A percentile compares a stretch with the other conserved stretches of the same genome.
Evolutionary conservation across 1,140 invertebrate genomes (phyloP).

Genomic region (Stegodyphus dumicola): DNA sequence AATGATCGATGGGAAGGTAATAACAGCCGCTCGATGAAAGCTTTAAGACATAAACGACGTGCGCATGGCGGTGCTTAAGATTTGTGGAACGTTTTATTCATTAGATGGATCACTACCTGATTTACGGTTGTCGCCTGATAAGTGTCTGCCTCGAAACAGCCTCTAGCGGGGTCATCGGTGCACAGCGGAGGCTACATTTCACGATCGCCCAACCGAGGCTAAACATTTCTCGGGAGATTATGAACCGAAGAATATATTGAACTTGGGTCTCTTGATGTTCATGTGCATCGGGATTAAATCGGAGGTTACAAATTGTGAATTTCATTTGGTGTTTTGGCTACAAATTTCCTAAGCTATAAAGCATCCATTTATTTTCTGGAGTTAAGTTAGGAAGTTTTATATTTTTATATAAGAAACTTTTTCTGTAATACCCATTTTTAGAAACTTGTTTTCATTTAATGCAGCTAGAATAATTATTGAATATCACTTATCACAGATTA

Average conservation of each 20-base stretch:
- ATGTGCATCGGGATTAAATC: neutral
- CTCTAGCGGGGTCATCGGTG: neutral
- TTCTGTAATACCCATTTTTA: no score
- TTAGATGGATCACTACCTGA: constrained; percentile 22
- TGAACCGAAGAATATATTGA: neutral
- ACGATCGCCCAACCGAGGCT: neutral
- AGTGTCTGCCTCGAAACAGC: neutral
- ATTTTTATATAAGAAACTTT: no score
- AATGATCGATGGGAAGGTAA: constrained; percentile 40
- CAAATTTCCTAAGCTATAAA: no score
- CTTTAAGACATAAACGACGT: constrained; percentile 41
- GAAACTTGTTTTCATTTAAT: no score
- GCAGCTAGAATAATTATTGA: no score
- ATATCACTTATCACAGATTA: no score
- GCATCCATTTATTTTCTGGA: no score
- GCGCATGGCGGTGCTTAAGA: constrained; percentile 12
- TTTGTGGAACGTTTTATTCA: constrained; percentile 36
- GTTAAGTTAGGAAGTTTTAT: no score
- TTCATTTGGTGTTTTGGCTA: no score
- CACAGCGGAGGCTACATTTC: constrained; percentile 4
- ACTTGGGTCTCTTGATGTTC: neutral
- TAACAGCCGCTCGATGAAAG: constrained; percentile 31
- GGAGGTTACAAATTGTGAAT: neutral
- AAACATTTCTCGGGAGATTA: neutral
- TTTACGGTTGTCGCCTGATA: constrained; percentile 1